Percentiles rank a stretch among this genome's conserved stretches.
Evolutionary conservation across 1,140 invertebrate genomes (phyloP).

Genomic region (Yoshiicerus persimilis): DNA sequence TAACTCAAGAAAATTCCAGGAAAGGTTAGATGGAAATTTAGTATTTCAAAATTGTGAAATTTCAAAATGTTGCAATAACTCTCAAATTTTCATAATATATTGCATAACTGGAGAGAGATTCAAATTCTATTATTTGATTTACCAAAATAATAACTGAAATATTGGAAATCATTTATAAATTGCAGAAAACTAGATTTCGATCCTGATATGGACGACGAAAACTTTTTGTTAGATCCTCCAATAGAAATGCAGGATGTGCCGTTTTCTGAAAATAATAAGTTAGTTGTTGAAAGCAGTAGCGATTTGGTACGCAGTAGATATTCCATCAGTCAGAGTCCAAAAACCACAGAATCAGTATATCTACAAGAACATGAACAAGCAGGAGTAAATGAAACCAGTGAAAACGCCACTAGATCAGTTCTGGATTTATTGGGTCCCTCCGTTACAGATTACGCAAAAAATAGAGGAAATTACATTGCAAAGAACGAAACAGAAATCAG

Average conservation of each 20-base stretch:
- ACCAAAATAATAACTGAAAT: no score
- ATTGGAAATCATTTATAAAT: no score
- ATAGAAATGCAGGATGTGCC: neutral
- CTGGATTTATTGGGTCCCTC: neutral
- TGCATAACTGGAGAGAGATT: no score
- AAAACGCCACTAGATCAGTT: neutral
- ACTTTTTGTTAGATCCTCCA: neutral
- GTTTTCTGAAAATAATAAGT: neutral
- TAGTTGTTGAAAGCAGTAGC: neutral
- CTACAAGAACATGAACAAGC: neutral
- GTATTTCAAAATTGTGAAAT: neutral
- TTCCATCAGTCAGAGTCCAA: neutral
- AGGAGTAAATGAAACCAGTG: neutral
- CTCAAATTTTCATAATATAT: no score
- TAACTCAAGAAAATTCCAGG: neutral
- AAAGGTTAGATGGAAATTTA: neutral
- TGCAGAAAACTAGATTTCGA: neutral
- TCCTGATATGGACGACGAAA: neutral
- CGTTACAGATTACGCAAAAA: neutral
- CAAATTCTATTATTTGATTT: no score
- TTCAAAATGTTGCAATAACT: neutral
- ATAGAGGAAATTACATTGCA: neutral
- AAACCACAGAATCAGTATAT: neutral
- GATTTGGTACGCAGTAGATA: neutral
- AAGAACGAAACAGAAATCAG: neutral